Evolutionary conservation across 2,888 invertebrate species (phyloP).

Genomic region (Spicauda simplicius): DNA sequence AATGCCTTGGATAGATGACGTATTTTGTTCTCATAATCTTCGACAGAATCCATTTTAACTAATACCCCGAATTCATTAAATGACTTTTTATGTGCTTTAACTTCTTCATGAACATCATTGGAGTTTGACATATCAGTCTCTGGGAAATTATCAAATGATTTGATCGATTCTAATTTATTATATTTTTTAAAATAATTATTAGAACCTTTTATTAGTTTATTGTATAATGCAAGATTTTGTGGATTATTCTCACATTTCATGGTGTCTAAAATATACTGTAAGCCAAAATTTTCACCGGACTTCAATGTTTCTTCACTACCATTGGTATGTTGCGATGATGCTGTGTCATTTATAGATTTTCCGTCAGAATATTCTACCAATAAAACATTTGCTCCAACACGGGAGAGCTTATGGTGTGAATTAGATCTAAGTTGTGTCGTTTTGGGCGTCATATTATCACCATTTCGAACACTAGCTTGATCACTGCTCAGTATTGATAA

Average conservation of each 20-base stretch:
- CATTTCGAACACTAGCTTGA: slow-evolving; percentile 4
- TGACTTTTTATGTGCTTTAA: slow-evolving; percentile 24
- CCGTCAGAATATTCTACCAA: slow-evolving; percentile 47
- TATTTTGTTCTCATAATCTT: slow-evolving; percentile 66
- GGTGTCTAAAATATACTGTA: slow-evolving; percentile 61
- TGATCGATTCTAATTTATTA: neutral
- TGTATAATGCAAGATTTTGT: slow-evolving; percentile 41
- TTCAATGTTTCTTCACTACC: slow-evolving; percentile 25
- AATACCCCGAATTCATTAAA: slow-evolving; percentile 49
- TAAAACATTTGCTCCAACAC: slow-evolving; percentile 55
- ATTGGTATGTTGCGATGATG: slow-evolving; percentile 10
- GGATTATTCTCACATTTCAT: slow-evolving; percentile 53
- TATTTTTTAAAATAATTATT: neutral
- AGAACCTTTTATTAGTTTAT: neutral
- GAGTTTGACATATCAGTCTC: neutral
- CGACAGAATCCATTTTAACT: slow-evolving; percentile 55
- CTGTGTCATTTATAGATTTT: slow-evolving; percentile 6
- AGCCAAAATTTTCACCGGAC: slow-evolving; percentile 49
- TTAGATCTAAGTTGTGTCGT: slow-evolving; percentile 22
- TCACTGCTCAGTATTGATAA: slow-evolving; percentile 11
- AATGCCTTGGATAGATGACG: slow-evolving; percentile 58
- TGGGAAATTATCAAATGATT: neutral
- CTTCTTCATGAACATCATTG: neutral
- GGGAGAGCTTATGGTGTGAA: slow-evolving; percentile 55
- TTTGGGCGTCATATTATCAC: neutral